These are phyloP conservation scores for Ormyrus pomaceus DNA, from an alignment of 2,888 invertebrate genomes.

Conservation along the genomic window DNA sequence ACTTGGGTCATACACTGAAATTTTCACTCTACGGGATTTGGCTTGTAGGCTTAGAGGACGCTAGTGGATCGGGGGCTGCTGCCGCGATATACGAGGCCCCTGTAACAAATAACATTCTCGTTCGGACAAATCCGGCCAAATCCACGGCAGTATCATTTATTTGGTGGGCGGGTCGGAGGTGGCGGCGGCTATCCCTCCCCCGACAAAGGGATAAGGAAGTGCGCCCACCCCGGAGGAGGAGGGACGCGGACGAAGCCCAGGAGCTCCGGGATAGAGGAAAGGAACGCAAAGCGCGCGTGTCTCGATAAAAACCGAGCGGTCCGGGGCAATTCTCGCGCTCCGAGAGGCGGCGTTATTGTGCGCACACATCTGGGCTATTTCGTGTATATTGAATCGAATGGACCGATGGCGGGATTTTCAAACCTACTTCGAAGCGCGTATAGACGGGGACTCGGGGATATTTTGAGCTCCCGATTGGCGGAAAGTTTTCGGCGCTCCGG, in stretches of 20 bases:
- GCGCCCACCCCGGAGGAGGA: background rate
- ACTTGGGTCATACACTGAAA: slow-evolving; percentile 1
- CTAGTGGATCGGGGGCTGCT: background rate
- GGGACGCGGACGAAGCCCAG: background rate
- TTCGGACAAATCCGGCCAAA: slow-evolving; percentile 52
- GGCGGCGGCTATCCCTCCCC: background rate
- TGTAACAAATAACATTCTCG: slow-evolving; percentile 54
- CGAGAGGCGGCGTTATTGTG: too few relatives aligned
- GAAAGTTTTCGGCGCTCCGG: too few relatives aligned
- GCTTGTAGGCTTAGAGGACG: background rate
- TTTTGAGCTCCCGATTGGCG: too few relatives aligned
- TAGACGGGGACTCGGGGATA: too few relatives aligned
- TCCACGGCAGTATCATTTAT: slow-evolving; percentile 52
- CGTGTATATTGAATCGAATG: too few relatives aligned
- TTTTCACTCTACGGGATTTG: slow-evolving; percentile 18
- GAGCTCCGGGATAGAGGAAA: too few relatives aligned
- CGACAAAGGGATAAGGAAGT: slow-evolving; percentile 30
- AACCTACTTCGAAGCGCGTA: too few relatives aligned
- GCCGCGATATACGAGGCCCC: slow-evolving; percentile 26
- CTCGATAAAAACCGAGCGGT: too few relatives aligned
- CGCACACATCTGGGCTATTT: too few relatives aligned
- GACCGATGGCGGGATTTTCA: too few relatives aligned
- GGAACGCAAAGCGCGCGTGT: too few relatives aligned
- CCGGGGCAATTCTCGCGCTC: too few relatives aligned
- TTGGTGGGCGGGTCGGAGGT: slow-evolving; percentile 8